A percentile compares a stretch with the other conserved stretches of the same genome.
Conservation (phyloP, 2,888 invertebrate species). For the Stenurella melanura region DNA sequence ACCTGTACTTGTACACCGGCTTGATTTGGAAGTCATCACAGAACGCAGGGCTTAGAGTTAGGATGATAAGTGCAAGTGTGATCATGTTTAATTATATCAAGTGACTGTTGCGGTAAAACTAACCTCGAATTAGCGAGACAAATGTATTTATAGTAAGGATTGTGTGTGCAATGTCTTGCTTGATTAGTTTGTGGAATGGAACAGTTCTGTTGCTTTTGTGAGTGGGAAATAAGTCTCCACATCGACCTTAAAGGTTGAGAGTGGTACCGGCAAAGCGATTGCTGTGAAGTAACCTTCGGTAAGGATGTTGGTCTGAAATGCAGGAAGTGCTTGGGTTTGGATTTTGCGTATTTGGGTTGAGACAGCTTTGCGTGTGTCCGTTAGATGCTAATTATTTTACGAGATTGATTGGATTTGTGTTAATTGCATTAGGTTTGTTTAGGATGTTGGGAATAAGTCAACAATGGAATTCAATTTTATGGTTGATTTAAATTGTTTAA, state of each 20-base stretch:
- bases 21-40: conserved; percentile 42
- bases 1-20: conserved; percentile 69
- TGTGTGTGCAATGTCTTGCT: conserved; percentile 51
- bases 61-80: not conserved
- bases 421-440: not conserved
- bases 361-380: not conserved
- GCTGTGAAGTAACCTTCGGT: not conserved
- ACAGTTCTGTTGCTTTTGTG: conserved; percentile 27
- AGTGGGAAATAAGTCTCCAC: conserved; percentile 10
- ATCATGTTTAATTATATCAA: conserved; percentile 8
- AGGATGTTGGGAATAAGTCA: not conserved
- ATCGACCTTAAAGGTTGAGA: conserved; percentile 36
- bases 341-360: conserved; percentile 20
- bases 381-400: not conserved
- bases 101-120: conserved; percentile 24
- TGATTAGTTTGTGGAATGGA: conserved; percentile 48
- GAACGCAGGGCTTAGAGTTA: conserved; percentile 11
- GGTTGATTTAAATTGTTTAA: not conserved
- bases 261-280: not conserved
- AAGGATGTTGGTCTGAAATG: conserved; percentile 29
- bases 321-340: conserved; percentile 31
- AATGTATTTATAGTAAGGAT: conserved; percentile 56
- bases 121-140: conserved; percentile 42
- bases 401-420: not conserved
- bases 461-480: conserved; percentile 6